Conservation (phyloP, 2,888 invertebrate genomes). For the Brenthis daphne region DNA sequence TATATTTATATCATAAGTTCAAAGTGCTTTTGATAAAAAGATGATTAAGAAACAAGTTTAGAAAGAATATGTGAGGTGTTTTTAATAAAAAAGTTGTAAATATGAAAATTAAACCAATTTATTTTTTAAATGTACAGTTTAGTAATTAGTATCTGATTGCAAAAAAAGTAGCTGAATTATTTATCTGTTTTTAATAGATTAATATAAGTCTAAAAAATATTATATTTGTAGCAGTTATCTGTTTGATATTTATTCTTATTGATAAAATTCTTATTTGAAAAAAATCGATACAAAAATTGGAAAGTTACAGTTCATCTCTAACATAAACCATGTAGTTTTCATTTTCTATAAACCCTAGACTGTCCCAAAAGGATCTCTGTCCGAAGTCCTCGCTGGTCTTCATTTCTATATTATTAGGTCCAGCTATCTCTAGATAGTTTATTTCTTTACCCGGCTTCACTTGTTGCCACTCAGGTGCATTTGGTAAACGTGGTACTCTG, state of each 20-base stretch:
- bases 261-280: neutral
- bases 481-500: constrained; percentile 67
- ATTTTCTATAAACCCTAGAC: constrained; percentile 83
- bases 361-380: constrained; percentile 83
- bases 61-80: no score
- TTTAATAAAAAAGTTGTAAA: no score
- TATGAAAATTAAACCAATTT: no score
- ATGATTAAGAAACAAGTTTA: no score
- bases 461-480: constrained; percentile 53
- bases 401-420: constrained; percentile 70
- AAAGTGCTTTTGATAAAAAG: no score
- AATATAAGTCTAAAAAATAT: neutral
- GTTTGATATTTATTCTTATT: constrained; percentile 13
- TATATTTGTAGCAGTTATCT: neutral
- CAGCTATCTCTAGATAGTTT: constrained; percentile 49
- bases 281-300: no score
- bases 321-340: constrained; percentile 63
- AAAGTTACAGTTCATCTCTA: constrained; percentile 68
- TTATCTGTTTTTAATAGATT: neutral
- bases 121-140: no score
- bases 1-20: neutral
- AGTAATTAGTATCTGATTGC: no score
- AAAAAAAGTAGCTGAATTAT: no score
- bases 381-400: constrained; percentile 76
- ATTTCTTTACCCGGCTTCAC: neutral